Base-by-base conservation (phyloP, 2,113 vertebrate genomes). In the Cichladusa arquata region DNA sequence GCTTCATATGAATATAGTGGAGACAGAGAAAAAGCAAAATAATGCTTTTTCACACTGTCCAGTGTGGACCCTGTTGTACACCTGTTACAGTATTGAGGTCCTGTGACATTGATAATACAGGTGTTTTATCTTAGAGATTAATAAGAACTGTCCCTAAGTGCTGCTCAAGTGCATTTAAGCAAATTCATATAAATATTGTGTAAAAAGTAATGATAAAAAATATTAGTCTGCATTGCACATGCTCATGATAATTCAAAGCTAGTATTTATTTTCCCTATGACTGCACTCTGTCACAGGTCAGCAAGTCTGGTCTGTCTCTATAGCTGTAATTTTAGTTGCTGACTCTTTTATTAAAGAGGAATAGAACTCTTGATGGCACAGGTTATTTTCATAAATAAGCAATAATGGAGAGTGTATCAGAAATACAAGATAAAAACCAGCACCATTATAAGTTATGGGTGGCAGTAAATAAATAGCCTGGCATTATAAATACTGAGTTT, bases 21-120 rank as follows among this genome's bases (percentile, higher is more conserved):
- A 83, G 54, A 19, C 2, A 23, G 6, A 56, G 22, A 12, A 56
- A 36, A 73, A 33, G 4, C 12, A 29, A 60, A 65, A 65, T 11
- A 9, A 2, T 60, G 5, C 1, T 6, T n/a, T 45, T 82, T 50
- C 16, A 10, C 6, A 1, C 2, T 31, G 26, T 51, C 23, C 26
- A 20, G 5, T 44, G 22, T 60, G 24, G 16, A 22, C 8, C 5
- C 8, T 7, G 2, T 12, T 57, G 44, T 53, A 62, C 12, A 29
- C 3, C 20, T 66, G 0, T 0, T 17, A 14, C 5, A 60, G 1
- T 12, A 10, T 9, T 84, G 23, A 74, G 36, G 10, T 67, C 25
- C 25, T 82, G 19, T 71, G 65, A 29, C 14, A 72, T 8, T 50
- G 40, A 4, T 51, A 77, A 48, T 4, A 2, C 19, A n/a, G 25